These are phyloP conservation scores for Dromiciops gliroides DNA, from an alignment of 2,113 vertebrate genomes.

Conservation along the genomic window DNA sequence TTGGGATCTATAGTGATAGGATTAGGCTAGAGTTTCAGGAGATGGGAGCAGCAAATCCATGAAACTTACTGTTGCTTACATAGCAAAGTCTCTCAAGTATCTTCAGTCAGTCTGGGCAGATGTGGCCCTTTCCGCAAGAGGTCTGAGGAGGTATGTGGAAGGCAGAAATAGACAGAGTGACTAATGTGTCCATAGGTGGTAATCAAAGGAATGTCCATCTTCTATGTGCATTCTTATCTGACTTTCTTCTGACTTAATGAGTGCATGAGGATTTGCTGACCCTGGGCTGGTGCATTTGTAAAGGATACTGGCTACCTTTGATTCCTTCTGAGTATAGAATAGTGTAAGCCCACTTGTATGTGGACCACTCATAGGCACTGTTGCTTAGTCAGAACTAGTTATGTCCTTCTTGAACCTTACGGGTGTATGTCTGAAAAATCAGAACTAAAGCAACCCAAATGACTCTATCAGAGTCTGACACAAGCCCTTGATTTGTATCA, in stretches of 20 bases:
- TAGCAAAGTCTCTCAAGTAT: not conserved
- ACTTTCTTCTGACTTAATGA: not conserved
- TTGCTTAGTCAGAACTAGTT: too few species aligned
- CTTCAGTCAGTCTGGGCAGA: not conserved
- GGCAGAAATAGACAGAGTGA: not conserved
- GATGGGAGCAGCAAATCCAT: not conserved
- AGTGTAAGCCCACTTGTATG: not conserved
- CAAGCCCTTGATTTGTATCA: too few species aligned
- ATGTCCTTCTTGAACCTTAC: not conserved
- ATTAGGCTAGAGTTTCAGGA: not conserved
- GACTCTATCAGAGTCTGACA: too few species aligned
- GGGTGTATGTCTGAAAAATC: not conserved
- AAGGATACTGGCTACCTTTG: not conserved
- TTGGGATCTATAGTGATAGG: too few species aligned
- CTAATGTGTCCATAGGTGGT: not conserved
- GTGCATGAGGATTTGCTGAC: not conserved
- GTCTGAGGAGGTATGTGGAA: not conserved
- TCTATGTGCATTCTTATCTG: too few species aligned
- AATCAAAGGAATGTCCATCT: too few species aligned
- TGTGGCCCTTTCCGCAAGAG: not conserved
- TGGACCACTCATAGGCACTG: too few species aligned
- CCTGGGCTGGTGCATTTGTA: not conserved
- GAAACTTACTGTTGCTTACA: not conserved
- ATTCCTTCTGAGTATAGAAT: not conserved
- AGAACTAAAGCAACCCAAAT: too few species aligned